A percentile compares a stretch with the other conserved stretches of the same genome.
phyloP scores from a whole-genome alignment of 1,140 invertebrate species.

The Saccostrea glomerata region DNA sequence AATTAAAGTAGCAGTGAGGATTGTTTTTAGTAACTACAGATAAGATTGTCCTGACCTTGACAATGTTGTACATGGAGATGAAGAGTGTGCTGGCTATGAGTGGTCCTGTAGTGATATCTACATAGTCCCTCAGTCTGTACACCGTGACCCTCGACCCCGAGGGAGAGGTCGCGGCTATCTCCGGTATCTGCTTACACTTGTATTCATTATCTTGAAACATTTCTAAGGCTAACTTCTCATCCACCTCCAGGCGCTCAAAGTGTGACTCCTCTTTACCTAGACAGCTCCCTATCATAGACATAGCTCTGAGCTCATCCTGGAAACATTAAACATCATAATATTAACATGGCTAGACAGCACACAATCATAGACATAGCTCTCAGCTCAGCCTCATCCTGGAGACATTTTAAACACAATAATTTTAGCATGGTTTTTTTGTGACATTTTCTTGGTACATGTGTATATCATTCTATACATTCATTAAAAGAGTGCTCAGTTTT shows the following conservation, averaged over 20 bases:
- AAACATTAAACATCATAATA: conserved; percentile 44
- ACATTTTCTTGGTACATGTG: not conserved
- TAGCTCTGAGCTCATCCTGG: conserved; percentile 86
- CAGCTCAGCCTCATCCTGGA: not conserved
- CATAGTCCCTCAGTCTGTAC: conserved; percentile 90
- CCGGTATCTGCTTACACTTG: conserved; percentile 90
- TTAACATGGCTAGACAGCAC: too few relatives aligned
- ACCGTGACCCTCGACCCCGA: conserved; percentile 83
- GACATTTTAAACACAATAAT: too few relatives aligned
- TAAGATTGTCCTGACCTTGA: conserved; percentile 80
- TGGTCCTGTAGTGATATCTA: conserved; percentile 95
- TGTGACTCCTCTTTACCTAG: conserved; percentile 79
- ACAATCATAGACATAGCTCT: too few relatives aligned
- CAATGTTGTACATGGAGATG: conserved; percentile 87
- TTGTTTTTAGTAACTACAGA: too few relatives aligned
- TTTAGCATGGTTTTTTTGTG: too few relatives aligned
- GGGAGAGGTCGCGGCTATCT: conserved; percentile 82
- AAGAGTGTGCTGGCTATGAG: conserved; percentile 89
- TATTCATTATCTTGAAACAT: conserved; percentile 91
- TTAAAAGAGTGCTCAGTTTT: not conserved
- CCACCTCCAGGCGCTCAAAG: conserved; percentile 89
- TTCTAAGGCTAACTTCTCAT: conserved; percentile 85
- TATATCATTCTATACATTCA: too few relatives aligned
- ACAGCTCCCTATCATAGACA: conserved; percentile 88
- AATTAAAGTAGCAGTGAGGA: too few relatives aligned